Percentiles rank a stretch among this genome's conserved stretches.
Evolutionary conservation across 2,888 invertebrate species (phyloP).

Genomic region (Zaprionus lineosus): DNA sequence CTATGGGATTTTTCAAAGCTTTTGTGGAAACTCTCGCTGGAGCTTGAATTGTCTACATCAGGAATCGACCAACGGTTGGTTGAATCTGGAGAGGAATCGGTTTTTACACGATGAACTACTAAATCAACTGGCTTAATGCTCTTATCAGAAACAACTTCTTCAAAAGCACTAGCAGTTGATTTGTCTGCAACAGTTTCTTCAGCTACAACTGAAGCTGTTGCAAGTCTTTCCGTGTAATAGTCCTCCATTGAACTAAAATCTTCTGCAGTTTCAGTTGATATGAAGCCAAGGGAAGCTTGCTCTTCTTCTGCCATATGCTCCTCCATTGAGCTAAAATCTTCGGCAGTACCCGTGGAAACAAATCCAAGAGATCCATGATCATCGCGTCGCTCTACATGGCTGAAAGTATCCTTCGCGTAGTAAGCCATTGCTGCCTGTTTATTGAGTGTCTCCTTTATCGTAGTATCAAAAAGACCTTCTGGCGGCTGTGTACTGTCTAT

Average conservation of each 20-base stretch:
- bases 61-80: constrained; percentile 89
- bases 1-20: constrained; percentile 92
- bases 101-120: constrained; percentile 75
- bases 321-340: constrained; percentile 75
- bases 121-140: constrained; percentile 73
- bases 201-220: constrained; percentile 61
- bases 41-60: constrained; percentile 93
- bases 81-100: constrained; percentile 83
- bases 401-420: constrained; percentile 59
- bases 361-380: constrained; percentile 76
- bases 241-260: constrained; percentile 81
- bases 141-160: constrained; percentile 69
- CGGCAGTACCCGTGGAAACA: constrained; percentile 76
- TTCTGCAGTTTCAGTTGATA: constrained; percentile 80
- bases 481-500: constrained; percentile 59
- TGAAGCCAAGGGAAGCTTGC: constrained; percentile 75
- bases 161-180: constrained; percentile 56
- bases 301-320: constrained; percentile 74
- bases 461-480: constrained; percentile 57
- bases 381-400: constrained; percentile 55
- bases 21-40: constrained; percentile 94
- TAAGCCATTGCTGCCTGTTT: constrained; percentile 68
- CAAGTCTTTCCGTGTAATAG: constrained; percentile 76
- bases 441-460: constrained; percentile 67
- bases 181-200: constrained; percentile 44